Conservation (phyloP, 2,888 invertebrate species). For the Polymixis flavicincta region DNA sequence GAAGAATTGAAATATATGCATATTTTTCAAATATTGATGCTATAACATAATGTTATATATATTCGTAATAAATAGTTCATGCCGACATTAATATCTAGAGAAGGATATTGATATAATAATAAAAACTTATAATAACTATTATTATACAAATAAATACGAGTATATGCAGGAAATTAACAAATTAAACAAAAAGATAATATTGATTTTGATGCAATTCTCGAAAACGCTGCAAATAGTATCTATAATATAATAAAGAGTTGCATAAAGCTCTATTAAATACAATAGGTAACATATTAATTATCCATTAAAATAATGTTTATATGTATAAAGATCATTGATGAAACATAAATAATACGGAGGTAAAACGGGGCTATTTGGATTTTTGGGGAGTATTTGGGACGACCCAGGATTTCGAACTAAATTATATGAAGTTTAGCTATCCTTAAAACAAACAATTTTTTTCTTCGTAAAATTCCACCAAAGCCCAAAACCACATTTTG, state of each 20-base stretch:
- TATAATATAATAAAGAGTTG: background rate
- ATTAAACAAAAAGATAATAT: background rate
- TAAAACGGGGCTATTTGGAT: too few relatives aligned
- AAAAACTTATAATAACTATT: background rate
- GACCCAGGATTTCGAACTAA: too few relatives aligned
- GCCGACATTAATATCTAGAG: background rate
- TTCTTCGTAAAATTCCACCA: too few relatives aligned
- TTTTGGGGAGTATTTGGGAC: too few relatives aligned
- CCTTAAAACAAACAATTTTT: too few relatives aligned
- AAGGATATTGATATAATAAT: background rate
- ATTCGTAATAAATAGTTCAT: background rate
- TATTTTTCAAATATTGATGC: slow-evolving; percentile 19
- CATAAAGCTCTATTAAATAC: background rate
- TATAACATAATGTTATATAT: background rate
- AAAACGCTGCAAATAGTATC: background rate
- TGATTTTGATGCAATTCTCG: background rate
- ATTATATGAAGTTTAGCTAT: too few relatives aligned
- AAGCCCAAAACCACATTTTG: too few relatives aligned
- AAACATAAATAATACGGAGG: background rate
- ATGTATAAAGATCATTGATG: background rate
- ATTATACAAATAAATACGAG: slow-evolving; percentile 7
- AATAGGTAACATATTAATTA: background rate
- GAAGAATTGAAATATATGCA: slow-evolving; percentile 11
- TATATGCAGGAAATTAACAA: background rate
- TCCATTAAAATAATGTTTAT: background rate